A percentile compares a stretch with the other conserved stretches of the same genome.
phyloP scores from a whole-genome alignment of 2,113 vertebrate genomes.

The Neotoma lepida region DNA sequence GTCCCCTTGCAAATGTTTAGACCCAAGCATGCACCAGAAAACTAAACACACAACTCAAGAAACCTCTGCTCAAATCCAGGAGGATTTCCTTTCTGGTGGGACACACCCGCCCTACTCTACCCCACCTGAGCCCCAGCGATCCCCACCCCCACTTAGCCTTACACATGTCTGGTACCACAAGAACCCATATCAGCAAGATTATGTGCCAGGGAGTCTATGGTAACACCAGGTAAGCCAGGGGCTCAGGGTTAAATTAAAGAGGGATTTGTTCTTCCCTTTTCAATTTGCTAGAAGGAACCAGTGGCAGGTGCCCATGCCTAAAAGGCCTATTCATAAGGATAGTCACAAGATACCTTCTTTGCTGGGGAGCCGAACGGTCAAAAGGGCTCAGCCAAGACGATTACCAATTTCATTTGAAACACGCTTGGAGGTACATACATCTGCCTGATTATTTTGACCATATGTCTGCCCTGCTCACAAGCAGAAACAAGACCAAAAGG shows the following conservation, averaged over 20 bases:
- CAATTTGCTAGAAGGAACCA: not conserved
- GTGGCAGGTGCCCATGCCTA: not conserved
- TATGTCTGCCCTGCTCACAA: not conserved
- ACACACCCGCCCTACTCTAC: too few species aligned
- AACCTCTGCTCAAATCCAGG: not conserved
- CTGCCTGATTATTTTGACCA: not conserved
- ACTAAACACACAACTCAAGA: not conserved
- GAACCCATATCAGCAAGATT: not conserved
- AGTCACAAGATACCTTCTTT: not conserved
- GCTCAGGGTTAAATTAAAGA: not conserved
- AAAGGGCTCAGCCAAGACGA: not conserved
- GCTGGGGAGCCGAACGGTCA: not conserved
- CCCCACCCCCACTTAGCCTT: not conserved
- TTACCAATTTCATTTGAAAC: not conserved
- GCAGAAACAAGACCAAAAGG: conserved; percentile 13
- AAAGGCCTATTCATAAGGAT: not conserved
- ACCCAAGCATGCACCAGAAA: not conserved
- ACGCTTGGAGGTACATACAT: not conserved
- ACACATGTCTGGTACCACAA: not conserved
- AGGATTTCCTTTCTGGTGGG: not conserved
- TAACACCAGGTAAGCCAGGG: not conserved
- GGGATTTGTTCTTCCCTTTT: conserved; percentile 9
- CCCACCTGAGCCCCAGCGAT: not conserved
- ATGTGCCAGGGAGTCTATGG: not conserved
- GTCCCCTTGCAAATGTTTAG: conserved; percentile 2